Evolutionary conservation across 2,888 invertebrate genomes (phyloP).

Genomic region (Ethmia dodecea): DNA sequence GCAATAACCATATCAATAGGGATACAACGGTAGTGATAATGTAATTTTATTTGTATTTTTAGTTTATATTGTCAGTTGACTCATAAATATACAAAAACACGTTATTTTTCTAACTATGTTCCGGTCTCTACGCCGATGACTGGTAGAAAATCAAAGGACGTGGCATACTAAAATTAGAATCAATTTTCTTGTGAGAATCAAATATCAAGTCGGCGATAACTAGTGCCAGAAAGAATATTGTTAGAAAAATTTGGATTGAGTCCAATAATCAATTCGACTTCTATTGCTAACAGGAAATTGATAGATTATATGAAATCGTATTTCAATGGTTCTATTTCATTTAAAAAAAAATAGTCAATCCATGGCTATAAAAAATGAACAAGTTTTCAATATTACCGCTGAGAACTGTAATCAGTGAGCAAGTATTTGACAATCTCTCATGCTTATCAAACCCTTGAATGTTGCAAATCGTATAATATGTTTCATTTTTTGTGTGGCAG

Average conservation of each 20-base stretch:
- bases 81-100: too few relatives aligned
- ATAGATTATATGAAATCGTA: too few relatives aligned
- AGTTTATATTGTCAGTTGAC: too few relatives aligned
- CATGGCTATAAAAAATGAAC: too few relatives aligned
- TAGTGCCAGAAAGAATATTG: constrained; percentile 58
- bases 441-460: constrained; percentile 42
- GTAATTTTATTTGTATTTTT: too few relatives aligned
- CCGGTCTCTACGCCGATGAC: not conserved
- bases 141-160: constrained; percentile 25
- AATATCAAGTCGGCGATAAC: constrained; percentile 61
- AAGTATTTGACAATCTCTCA: constrained; percentile 29
- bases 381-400: too few relatives aligned
- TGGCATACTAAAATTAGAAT: constrained; percentile 59
- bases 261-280: constrained; percentile 72
- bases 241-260: constrained; percentile 52
- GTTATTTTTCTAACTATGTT: too few relatives aligned
- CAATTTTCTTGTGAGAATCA: constrained; percentile 60
- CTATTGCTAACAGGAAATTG: constrained; percentile 50
- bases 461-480: constrained; percentile 19
- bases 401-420: too few relatives aligned
- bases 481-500: constrained; percentile 37
- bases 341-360: too few relatives aligned
- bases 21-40: too few relatives aligned
- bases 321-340: too few relatives aligned
- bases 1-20: too few relatives aligned